Evolutionary conservation across 2,113 vertebrate genomes (phyloP).

Genomic region (Chascanopsetta lugubris): DNA sequence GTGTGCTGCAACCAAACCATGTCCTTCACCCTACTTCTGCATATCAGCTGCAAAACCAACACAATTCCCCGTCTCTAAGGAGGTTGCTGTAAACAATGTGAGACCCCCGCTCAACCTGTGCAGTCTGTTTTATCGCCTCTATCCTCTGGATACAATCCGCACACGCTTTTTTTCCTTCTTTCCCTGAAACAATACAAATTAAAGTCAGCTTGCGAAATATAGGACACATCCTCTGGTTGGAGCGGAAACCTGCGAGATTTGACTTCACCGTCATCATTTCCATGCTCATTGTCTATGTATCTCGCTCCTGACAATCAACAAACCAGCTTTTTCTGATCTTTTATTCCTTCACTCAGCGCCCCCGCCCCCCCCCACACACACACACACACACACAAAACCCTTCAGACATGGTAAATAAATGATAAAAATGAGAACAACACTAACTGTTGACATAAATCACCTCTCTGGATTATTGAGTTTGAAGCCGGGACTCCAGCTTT

Average conservation of each 20-base stretch:
- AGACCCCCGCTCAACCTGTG: constrained; percentile 62
- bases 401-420: constrained; percentile 51
- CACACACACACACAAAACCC: no score
- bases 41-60: constrained; percentile 61
- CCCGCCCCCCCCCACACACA: no score
- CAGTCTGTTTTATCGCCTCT: constrained; percentile 50
- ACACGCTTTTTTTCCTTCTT: background rate
- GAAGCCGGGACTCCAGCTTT: constrained; percentile 29
- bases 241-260: constrained; percentile 24
- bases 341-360: constrained; percentile 17
- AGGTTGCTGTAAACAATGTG: constrained; percentile 72
- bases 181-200: constrained; percentile 17
- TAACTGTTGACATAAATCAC: constrained; percentile 34
- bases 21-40: constrained; percentile 72
- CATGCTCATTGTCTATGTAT: constrained; percentile 23
- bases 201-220: constrained; percentile 22
- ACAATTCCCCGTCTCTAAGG: constrained; percentile 70
- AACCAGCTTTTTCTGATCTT: constrained; percentile 43
- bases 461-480: constrained; percentile 21
- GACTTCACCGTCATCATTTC: constrained; percentile 2
- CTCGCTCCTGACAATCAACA: constrained; percentile 32
- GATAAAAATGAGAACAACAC: constrained; percentile 54
- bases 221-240: constrained; percentile 25
- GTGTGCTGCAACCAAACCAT: constrained; percentile 12
- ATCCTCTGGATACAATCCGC: constrained; percentile 44